phyloP scores from a whole-genome alignment of 2,797 vertebrate genomes.

The Clarias pachynema region DNA sequence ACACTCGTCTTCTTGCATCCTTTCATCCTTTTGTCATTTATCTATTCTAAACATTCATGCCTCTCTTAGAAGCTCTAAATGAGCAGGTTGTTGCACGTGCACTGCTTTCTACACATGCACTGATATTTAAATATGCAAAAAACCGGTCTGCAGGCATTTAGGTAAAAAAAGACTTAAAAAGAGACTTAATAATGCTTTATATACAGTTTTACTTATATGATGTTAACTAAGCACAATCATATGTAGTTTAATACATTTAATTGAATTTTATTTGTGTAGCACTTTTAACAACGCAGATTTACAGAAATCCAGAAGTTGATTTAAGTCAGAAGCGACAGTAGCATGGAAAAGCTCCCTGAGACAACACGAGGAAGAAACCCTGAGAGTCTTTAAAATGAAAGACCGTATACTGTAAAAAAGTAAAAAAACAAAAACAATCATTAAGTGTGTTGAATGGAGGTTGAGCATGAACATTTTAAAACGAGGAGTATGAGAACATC shows the following conservation, averaged over 20 bases:
- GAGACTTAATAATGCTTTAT: not conserved
- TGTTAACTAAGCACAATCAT: not conserved
- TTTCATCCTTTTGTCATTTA: conserved; percentile 89
- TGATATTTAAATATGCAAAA: not conserved
- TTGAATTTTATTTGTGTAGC: not conserved
- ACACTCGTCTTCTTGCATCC: conserved; percentile 22
- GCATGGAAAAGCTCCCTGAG: too few species aligned
- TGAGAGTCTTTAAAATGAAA: not conserved
- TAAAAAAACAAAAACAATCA: not conserved
- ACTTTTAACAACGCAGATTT: conserved; percentile 8
- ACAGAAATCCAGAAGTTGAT: not conserved
- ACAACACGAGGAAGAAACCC: not conserved
- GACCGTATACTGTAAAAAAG: not conserved
- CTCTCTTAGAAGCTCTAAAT: conserved; percentile 44
- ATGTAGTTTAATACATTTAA: not conserved
- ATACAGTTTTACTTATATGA: not conserved
- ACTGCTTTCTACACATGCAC: not conserved
- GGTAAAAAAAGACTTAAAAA: not conserved
- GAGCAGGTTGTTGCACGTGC: not conserved
- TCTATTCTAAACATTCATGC: conserved; percentile 85
- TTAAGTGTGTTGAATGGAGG: not conserved
- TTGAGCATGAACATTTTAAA: not conserved
- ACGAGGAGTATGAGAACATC: not conserved
- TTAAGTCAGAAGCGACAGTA: not conserved
- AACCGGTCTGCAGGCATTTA: not conserved